Percentiles rank a stretch among this genome's conserved stretches.
Conservation (phyloP, 2,888 invertebrate genomes). For the Ditula angustiorana region DNA sequence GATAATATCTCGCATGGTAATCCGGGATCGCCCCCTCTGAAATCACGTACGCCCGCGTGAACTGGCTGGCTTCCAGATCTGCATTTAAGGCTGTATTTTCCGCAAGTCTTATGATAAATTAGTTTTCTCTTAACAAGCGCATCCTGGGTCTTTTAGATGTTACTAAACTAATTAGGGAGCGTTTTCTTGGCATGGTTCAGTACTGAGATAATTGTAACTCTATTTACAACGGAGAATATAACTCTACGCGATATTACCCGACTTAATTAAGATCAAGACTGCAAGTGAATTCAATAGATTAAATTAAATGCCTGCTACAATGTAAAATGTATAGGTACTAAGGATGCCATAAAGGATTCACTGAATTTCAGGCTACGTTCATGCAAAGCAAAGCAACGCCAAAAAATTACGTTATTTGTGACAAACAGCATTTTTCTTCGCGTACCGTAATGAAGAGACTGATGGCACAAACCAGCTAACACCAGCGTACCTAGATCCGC, state of each 20-base stretch:
- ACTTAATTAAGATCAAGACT: not conserved
- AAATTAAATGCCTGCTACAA: not conserved
- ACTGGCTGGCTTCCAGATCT: slow-evolving; percentile 51
- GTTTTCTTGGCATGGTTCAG: slow-evolving; percentile 32
- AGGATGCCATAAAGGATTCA: not conserved
- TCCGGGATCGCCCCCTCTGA: slow-evolving; percentile 39
- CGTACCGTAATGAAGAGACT: slow-evolving; percentile 55
- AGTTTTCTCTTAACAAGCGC: slow-evolving; percentile 37
- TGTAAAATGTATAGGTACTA: not conserved
- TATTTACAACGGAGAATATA: slow-evolving; percentile 7
- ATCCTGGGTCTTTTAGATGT: slow-evolving; percentile 34
- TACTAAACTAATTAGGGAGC: slow-evolving; percentile 34
- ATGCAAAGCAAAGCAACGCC: slow-evolving; percentile 18
- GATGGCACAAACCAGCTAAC: slow-evolving; percentile 42
- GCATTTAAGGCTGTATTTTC: slow-evolving; percentile 47
- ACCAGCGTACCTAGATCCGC: slow-evolving; percentile 12
- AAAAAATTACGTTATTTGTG: slow-evolving; percentile 46
- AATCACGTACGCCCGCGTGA: slow-evolving; percentile 44
- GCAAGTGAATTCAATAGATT: not conserved
- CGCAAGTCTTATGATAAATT: slow-evolving; percentile 39
- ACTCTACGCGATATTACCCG: not conserved
- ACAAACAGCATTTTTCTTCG: slow-evolving; percentile 49
- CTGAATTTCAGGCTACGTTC: not conserved
- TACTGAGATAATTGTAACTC: slow-evolving; percentile 20
- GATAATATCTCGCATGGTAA: slow-evolving; percentile 21